phyloP scores from a whole-genome alignment of 92 coral and sea anemone species.

The Palythoa grandis region DNA sequence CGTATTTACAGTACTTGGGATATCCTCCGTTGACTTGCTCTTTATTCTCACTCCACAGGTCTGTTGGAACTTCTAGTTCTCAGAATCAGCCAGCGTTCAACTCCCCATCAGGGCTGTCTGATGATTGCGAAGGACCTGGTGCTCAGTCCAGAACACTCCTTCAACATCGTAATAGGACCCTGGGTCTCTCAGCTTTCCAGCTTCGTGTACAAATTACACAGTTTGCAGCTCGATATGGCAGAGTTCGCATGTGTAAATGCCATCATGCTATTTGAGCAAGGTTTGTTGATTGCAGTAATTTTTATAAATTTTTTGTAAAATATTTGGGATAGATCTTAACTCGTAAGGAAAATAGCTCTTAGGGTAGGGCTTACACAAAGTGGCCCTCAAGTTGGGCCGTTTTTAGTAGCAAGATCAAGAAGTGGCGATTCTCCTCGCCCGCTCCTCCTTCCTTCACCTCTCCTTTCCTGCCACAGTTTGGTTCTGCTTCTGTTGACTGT shows the following conservation, averaged over 20 bases:
- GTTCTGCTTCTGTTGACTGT: too few relatives aligned
- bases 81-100: slow-evolving; percentile 90
- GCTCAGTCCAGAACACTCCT: slow-evolving; percentile 79
- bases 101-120: slow-evolving; percentile 85
- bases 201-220: slow-evolving; percentile 88
- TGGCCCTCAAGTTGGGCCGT: too few relatives aligned
- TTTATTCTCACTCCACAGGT: slow-evolving; percentile 51
- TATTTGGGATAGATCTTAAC: neutral
- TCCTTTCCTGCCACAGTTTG: too few relatives aligned
- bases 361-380: too few relatives aligned
- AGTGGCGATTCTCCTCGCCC: too few relatives aligned
- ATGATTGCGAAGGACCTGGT: slow-evolving; percentile 91
- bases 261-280: slow-evolving; percentile 96
- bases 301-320: too few relatives aligned
- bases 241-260: slow-evolving; percentile 97
- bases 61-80: slow-evolving; percentile 86
- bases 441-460: too few relatives aligned
- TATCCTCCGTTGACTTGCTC: neutral
- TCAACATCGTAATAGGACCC: slow-evolving; percentile 79
- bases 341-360: too few relatives aligned
- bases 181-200: slow-evolving; percentile 90
- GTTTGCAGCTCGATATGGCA: slow-evolving; percentile 91
- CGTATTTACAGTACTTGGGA: neutral
- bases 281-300: slow-evolving; percentile 44
- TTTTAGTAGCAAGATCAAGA: too few relatives aligned